These are phyloP conservation scores for Hemiscyllium ocellatum DNA, from an alignment of 2,113 vertebrate species.

Conservation along the genomic window DNA sequence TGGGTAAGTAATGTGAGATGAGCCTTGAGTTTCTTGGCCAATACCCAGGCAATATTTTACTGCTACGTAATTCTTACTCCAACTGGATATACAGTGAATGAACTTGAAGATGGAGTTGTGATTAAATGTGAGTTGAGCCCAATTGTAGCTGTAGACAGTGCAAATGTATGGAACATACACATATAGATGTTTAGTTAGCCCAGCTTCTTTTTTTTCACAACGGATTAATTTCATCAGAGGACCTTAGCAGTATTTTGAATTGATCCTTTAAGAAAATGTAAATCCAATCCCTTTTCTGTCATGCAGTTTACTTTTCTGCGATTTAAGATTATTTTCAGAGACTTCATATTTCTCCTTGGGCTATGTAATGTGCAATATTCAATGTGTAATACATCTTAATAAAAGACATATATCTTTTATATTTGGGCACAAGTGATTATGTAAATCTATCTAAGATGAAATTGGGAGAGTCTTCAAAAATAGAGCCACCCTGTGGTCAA, in stretches of 20 bases:
- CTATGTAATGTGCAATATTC: not conserved
- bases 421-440: not conserved
- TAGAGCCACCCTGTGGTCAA: not conserved
- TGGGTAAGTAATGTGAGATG: not conserved
- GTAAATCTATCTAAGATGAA: not conserved
- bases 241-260: constrained; percentile 6
- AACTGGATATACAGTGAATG: not conserved
- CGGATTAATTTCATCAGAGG: not conserved
- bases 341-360: not conserved
- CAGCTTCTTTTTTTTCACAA: not conserved
- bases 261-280: not conserved
- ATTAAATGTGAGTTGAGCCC: not conserved
- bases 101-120: not conserved
- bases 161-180: not conserved
- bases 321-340: not conserved
- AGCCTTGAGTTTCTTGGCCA: not conserved
- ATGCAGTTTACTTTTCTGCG: not conserved
- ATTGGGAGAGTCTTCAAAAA: not conserved
- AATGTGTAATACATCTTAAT: not conserved
- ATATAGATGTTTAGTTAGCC: not conserved
- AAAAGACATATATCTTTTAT: not conserved
- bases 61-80: too few species aligned
- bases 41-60: not conserved
- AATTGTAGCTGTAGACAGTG: not conserved
- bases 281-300: not conserved